Percentiles rank a stretch among this genome's conserved stretches.
These are phyloP conservation scores for Penaeus indicus DNA, from an alignment of 1,140 invertebrate genomes.

Conservation along the genomic window DNA sequence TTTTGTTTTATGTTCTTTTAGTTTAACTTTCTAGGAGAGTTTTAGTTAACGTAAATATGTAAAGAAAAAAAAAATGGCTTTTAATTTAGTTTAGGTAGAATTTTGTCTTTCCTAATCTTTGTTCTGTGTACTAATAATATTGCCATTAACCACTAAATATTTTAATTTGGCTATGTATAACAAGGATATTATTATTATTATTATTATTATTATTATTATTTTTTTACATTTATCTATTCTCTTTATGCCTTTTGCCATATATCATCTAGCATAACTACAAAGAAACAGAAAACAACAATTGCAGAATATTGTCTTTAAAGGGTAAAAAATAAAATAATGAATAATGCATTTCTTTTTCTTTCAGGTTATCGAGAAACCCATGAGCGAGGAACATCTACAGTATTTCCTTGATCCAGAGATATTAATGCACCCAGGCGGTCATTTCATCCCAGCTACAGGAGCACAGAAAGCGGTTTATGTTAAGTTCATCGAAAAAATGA, in stretches of 20 bases:
- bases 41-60: no score
- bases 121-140: no score
- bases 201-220: not conserved
- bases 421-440: constrained; percentile 82
- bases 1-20: no score
- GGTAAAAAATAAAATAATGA: constrained; percentile 39
- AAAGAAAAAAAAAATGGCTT: no score
- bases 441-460: constrained; percentile 83
- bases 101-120: no score
- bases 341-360: constrained; percentile 69
- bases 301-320: no score
- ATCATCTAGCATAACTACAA: not conserved
- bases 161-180: no score
- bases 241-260: not conserved
- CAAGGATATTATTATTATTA: not conserved
- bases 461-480: constrained; percentile 78
- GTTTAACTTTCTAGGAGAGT: no score
- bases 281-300: not conserved
- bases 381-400: constrained; percentile 79
- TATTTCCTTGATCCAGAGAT: constrained; percentile 78
- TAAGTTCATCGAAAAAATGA: constrained; percentile 74
- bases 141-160: no score
- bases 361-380: constrained; percentile 70
- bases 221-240: not conserved
- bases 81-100: no score